Evolutionary conservation across 2,113 vertebrate genomes (phyloP).

Genomic region (Corythornis cristatus): DNA sequence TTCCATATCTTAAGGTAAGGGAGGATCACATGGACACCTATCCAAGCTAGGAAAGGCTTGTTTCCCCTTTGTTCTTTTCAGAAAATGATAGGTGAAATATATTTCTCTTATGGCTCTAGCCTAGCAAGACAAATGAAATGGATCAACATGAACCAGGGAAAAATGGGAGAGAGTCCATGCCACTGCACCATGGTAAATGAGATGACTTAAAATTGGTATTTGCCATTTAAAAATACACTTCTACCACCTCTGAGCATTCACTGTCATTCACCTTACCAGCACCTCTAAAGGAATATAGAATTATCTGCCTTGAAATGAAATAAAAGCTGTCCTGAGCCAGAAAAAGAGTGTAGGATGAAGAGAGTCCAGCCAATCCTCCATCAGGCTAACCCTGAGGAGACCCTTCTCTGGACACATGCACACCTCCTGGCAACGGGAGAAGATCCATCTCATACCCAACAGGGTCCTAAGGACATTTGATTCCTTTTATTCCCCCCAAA

Average conservation of each 20-base stretch:
- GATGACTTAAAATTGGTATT: slow-evolving; percentile 10
- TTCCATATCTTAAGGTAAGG: neutral
- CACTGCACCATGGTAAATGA: slow-evolving; percentile 6
- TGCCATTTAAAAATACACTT: slow-evolving; percentile 32
- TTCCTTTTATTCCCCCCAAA: neutral
- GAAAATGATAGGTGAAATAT: neutral
- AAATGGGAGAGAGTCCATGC: neutral
- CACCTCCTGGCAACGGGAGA: neutral
- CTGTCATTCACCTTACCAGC: neutral
- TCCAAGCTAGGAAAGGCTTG: neutral
- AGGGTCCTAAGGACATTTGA: neutral
- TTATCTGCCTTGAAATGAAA: neutral
- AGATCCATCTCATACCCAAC: neutral
- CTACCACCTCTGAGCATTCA: slow-evolving; percentile 9
- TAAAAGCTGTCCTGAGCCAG: neutral
- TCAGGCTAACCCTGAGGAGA: neutral
- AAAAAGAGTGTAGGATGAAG: neutral
- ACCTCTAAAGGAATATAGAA: neutral
- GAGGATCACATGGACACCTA: neutral
- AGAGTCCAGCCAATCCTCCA: neutral
- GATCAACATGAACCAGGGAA: neutral
- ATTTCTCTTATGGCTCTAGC: neutral
- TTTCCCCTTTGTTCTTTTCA: neutral
- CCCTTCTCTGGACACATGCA: neutral
- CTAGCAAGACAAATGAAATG: neutral